Base-by-base conservation (phyloP, 2,113 vertebrate species). In the Alligator sinensis region DNA sequence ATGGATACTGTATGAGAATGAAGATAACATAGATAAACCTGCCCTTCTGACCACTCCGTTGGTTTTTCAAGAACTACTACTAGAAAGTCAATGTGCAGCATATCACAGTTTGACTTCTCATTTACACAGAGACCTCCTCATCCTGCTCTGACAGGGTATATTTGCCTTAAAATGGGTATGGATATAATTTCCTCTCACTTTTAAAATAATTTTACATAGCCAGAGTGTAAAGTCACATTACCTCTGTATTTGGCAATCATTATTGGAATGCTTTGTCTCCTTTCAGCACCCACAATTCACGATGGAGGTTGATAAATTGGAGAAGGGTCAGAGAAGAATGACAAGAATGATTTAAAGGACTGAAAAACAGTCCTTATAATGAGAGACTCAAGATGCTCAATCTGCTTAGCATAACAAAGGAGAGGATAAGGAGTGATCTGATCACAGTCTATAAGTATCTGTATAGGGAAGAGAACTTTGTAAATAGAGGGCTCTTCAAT, bases 241-340 rank as follows among this genome's bases (percentile, higher is more conserved):
- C 76, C 54, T 7, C 13, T 80, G 64, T 91, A 68, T 5, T 13
- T 84, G 77, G 18, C 57, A 79, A 8, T n/a, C 8, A 1, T 38
- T 63, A 7, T 11, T 25, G 34, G 54, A 68, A 68, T 1, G 3
- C 6, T 0, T 0, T 68, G 9, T 55, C 25, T 7, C 38, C 1
- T 58, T 83, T 27, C 77, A 4, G 21, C 3, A 3, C 18, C 72
- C n/a, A 14, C 0, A 0, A 16, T 58, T 80, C 62, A 60, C 89
- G 11, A 11, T 90, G 5, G 61, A 62, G 22, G 61, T 62, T 25
- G 25, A 62, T 24, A 62, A 25, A 62, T 62, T 24, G 11, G 24
- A 62, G 24, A 19, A 4, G 2, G 7, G 25, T 90, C 30, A 61
- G 63, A 89, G 34, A 78, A 79, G 84, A 87, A 86, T 9, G 16